A percentile compares a stretch with the other conserved stretches of the same genome.
phyloP scores from a whole-genome alignment of 2,113 vertebrate species.

The Amblyornis subalaris region DNA sequence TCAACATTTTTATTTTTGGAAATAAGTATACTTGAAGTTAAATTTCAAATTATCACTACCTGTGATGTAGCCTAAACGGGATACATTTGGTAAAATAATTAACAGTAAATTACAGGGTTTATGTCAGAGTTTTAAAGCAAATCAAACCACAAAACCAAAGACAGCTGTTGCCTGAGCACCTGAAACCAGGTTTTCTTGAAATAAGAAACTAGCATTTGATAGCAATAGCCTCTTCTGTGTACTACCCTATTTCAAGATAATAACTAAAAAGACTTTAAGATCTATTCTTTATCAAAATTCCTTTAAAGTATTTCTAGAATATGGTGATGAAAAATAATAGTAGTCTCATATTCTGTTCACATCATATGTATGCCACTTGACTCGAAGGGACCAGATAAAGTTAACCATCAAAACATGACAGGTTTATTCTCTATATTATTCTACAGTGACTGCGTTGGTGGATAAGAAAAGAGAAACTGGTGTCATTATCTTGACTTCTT shows the following conservation, averaged over 20 bases:
- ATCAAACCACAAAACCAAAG: background rate
- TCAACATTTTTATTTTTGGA: background rate
- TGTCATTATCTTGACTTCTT: background rate
- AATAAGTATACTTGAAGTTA: background rate
- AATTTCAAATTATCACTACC: background rate
- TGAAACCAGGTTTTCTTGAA: background rate
- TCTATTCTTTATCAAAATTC: background rate
- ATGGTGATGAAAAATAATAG: background rate
- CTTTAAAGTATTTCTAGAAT: background rate
- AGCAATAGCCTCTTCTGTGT: background rate
- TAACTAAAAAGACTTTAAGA: background rate
- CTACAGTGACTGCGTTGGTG: background rate
- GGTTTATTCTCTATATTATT: background rate
- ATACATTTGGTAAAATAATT: background rate
- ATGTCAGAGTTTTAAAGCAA: background rate
- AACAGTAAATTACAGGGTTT: background rate
- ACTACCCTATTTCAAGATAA: background rate
- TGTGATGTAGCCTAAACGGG: background rate
- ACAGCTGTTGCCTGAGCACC: background rate
- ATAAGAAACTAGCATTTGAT: background rate
- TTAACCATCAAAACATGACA: background rate
- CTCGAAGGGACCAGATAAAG: background rate
- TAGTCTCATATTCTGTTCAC: background rate
- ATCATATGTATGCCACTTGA: background rate
- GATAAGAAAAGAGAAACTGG: background rate